phyloP scores from a whole-genome alignment of 2,888 invertebrate species.

The Sturmia bella region DNA sequence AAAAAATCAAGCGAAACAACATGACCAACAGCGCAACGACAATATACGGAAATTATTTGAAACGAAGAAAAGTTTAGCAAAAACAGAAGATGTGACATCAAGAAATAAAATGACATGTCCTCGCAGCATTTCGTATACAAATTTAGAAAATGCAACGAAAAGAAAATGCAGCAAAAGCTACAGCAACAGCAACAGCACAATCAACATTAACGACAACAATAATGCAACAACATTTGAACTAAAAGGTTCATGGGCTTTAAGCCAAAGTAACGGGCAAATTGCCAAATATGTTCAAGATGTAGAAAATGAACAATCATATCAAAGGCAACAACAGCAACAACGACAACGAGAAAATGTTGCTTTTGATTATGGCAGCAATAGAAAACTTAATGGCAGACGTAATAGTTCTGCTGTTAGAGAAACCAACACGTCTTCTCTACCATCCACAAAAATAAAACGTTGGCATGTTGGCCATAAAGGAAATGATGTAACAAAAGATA shows the following conservation, averaged over 20 bases:
- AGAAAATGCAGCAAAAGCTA: not conserved
- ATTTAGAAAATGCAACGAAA: conserved; percentile 62
- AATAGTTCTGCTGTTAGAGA: conserved; percentile 49
- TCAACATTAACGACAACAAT: conserved; percentile 54
- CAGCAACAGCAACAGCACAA: conserved; percentile 11
- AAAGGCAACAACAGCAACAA: conserved; percentile 41
- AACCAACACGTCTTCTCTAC: conserved; percentile 1
- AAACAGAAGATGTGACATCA: conserved; percentile 55
- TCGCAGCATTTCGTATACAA: conserved; percentile 72
- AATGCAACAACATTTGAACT: conserved; percentile 49
- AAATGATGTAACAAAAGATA: conserved; percentile 64
- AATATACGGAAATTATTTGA: conserved; percentile 78
- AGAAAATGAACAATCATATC: conserved; percentile 52
- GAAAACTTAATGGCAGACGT: conserved; percentile 55
- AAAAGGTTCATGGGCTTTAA: conserved; percentile 64
- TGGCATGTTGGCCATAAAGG: conserved; percentile 56
- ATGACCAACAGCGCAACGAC: conserved; percentile 77
- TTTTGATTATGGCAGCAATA: conserved; percentile 56
- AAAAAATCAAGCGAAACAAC: conserved; percentile 72
- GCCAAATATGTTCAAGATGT: conserved; percentile 64
- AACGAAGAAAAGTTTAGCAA: conserved; percentile 65
- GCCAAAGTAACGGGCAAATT: conserved; percentile 75
- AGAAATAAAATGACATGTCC: conserved; percentile 68
- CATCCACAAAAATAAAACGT: conserved; percentile 53
- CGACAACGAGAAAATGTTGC: conserved; percentile 25